Percentiles rank a stretch among this genome's conserved stretches.
Evolutionary conservation across 2,888 invertebrate genomes (phyloP).

Genomic region (Alcis repandata): DNA sequence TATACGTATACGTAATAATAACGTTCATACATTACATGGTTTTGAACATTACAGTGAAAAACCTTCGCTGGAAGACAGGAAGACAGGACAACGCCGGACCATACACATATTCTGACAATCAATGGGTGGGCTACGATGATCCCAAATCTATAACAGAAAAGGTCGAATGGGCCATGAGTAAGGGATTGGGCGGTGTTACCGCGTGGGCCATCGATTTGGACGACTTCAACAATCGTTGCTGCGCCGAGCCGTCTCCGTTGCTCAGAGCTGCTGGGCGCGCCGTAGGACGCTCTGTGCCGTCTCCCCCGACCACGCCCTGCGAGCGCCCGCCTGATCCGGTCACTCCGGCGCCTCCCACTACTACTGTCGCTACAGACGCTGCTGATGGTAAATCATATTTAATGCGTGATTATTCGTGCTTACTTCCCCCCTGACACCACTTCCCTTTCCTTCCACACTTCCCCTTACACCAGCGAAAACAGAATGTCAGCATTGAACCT

Average conservation of each 20-base stretch:
- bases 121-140: conserved; percentile 97
- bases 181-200: conserved; percentile 92
- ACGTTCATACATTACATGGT: not conserved
- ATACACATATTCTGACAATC: conserved; percentile 91
- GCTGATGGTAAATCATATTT: conserved; percentile 66
- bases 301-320: conserved; percentile 86
- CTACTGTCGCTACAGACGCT: conserved; percentile 85
- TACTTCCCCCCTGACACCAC: too few relatives aligned
- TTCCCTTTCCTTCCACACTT: too few relatives aligned
- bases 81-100: conserved; percentile 89
- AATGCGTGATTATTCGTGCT: not conserved
- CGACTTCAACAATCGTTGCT: conserved; percentile 95
- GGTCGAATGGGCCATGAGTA: conserved; percentile 90
- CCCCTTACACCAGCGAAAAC: too few relatives aligned
- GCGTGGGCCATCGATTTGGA: conserved; percentile 96
- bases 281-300: conserved; percentile 87
- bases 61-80: conserved; percentile 89
- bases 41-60: conserved; percentile 80
- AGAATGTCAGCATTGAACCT: too few relatives aligned
- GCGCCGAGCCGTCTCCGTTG: conserved; percentile 92
- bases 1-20: too few relatives aligned
- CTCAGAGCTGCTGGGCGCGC: conserved; percentile 92
- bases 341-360: conserved; percentile 91
- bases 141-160: conserved; percentile 91
- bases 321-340: conserved; percentile 90